A percentile compares a stretch with the other conserved stretches of the same genome.
These are phyloP conservation scores for Pseudomyrmex gracilis DNA, from an alignment of 1,140 invertebrate species.

Conservation along the genomic window DNA sequence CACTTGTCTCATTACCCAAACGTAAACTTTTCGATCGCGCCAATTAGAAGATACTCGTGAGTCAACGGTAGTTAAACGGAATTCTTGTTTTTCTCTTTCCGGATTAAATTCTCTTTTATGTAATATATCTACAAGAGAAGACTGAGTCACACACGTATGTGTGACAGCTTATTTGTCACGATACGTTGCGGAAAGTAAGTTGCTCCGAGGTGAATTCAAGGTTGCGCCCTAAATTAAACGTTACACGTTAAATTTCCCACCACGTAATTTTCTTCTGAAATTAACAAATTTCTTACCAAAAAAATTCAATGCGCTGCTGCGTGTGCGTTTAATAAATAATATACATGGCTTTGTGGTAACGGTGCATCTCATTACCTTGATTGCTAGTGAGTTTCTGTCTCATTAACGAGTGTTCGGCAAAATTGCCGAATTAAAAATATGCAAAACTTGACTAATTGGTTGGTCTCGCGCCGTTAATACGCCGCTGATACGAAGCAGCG, in stretches of 20 bases:
- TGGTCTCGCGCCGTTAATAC: conserved; percentile 31
- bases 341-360: conserved; percentile 16
- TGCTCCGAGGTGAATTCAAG: conserved; percentile 21
- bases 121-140: conserved; percentile 22
- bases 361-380: conserved; percentile 24
- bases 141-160: conserved; percentile 55
- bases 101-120: conserved; percentile 34
- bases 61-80: conserved; percentile 29
- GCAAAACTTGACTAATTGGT: conserved; percentile 51
- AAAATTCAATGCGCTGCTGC: no score
- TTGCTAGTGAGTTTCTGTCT: conserved; percentile 24
- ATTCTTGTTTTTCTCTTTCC: conserved; percentile 58
- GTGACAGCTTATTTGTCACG: conserved; percentile 4
- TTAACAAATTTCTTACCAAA: neutral
- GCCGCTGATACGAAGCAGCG: neutral
- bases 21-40: neutral
- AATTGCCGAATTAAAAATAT: neutral
- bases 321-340: no score
- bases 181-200: neutral
- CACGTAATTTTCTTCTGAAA: neutral
- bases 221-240: neutral
- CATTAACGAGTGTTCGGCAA: conserved; percentile 41
- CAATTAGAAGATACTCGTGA: conserved; percentile 13
- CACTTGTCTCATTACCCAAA: neutral
- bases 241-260: neutral